Percentiles rank a stretch among this genome's conserved stretches.
Evolutionary conservation across 2,888 invertebrate species (phyloP).

Genomic region (Alloplasta piceator): DNA sequence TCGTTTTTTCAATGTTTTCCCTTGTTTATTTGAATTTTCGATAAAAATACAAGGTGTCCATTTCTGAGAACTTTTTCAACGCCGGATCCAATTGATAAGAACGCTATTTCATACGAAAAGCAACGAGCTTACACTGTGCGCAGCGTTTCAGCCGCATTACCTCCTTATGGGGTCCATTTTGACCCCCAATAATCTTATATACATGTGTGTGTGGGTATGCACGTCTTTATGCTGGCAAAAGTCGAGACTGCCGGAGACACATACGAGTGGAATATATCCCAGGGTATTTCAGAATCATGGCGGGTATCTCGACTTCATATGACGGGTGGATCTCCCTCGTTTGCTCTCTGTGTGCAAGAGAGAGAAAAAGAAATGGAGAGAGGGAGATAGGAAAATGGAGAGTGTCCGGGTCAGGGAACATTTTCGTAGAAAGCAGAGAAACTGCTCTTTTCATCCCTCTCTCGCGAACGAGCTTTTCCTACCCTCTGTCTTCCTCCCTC

Average conservation of each 20-base stretch:
- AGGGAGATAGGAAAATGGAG: not conserved
- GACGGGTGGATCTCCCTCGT: slow-evolving; percentile 44
- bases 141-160: not conserved
- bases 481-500: not conserved
- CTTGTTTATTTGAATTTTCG: too few species aligned
- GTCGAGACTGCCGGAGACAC: slow-evolving; percentile 24
- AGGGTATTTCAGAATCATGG: slow-evolving; percentile 42
- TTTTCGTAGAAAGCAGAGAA: slow-evolving; percentile 53
- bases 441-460: not conserved
- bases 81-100: too few species aligned
- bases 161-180: too few species aligned
- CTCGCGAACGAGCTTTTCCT: slow-evolving; percentile 43
- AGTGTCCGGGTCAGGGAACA: slow-evolving; percentile 40
- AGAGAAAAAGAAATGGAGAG: not conserved
- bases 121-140: not conserved
- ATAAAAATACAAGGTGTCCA: too few species aligned
- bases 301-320: slow-evolving; percentile 47
- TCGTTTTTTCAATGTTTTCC: too few species aligned
- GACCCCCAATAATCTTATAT: not conserved
- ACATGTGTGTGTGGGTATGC: not conserved
- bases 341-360: slow-evolving; percentile 16
- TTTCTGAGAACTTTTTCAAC: too few species aligned
- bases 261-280: slow-evolving; percentile 25
- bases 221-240: slow-evolving; percentile 22
- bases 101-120: not conserved